Evolutionary conservation across 2,888 invertebrate species (phyloP).

Genomic region (Dasysyrphus tricinctus): DNA sequence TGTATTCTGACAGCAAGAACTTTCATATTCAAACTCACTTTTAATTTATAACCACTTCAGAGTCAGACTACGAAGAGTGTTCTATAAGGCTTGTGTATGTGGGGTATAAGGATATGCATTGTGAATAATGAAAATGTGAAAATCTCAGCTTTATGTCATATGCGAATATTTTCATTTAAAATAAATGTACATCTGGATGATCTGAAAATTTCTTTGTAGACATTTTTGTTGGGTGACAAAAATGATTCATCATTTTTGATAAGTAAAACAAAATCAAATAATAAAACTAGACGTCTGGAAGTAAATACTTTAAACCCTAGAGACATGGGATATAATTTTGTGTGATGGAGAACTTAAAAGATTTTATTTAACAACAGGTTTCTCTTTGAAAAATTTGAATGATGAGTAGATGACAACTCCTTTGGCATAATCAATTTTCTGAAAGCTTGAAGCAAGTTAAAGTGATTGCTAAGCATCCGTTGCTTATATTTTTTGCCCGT

Average conservation of each 20-base stretch:
- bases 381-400: no score
- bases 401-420: no score
- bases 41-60: conserved; percentile 33
- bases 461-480: no score
- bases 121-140: conserved; percentile 12
- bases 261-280: neutral
- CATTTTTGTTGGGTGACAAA: neutral
- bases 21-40: conserved; percentile 37
- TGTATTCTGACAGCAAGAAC: conserved; percentile 16
- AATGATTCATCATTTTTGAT: conserved; percentile 6
- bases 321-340: neutral
- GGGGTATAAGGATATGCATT: neutral
- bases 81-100: neutral
- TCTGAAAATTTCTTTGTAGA: conserved; percentile 11
- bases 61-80: neutral
- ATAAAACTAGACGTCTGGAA: neutral
- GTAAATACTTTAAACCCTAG: no score
- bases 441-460: no score
- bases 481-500: no score
- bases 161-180: conserved; percentile 21
- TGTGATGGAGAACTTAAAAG: no score
- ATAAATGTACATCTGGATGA: conserved; percentile 4
- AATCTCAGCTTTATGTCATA: conserved; percentile 19
- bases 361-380: no score
- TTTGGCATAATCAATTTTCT: no score